phyloP scores from a whole-genome alignment of 2,797 vertebrate species.

The Clarias platycephalus region DNA sequence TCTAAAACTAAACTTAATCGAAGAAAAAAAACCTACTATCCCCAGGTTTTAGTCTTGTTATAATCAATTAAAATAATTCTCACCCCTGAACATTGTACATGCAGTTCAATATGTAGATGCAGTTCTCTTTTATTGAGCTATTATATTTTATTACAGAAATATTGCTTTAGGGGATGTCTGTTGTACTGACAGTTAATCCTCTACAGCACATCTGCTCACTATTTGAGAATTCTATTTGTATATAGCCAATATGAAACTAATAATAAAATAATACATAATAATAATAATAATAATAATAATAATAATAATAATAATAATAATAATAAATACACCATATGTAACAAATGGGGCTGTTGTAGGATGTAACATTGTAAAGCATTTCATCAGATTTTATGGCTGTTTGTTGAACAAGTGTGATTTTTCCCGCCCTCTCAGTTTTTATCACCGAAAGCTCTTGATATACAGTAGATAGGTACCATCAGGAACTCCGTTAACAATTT shows the following conservation, averaged over 20 bases:
- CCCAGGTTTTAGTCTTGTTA: not conserved
- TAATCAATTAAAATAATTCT: not conserved
- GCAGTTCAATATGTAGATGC: not conserved
- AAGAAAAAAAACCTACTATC: constrained; percentile 16
- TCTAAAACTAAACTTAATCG: too few species aligned
- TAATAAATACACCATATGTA: not conserved
- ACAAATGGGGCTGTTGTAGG: not conserved
- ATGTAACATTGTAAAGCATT: not conserved
- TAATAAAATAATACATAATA: not conserved
- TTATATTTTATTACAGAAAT: not conserved
- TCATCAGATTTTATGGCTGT: not conserved
- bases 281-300: not conserved
- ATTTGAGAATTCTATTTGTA: not conserved
- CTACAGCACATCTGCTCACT: not conserved
- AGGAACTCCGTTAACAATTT: not conserved
- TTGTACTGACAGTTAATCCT: not conserved
- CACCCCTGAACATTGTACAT: not conserved
- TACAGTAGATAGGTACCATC: too few species aligned
- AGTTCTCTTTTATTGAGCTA: constrained; percentile 17
- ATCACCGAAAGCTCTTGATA: not conserved
- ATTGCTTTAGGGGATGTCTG: not conserved
- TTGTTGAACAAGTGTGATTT: not conserved
- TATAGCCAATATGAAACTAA: not conserved
- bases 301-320: not conserved
- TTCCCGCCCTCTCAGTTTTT: not conserved